Conservation (phyloP, 1,140 invertebrate genomes). For the Neuroterus valhalla region DNA sequence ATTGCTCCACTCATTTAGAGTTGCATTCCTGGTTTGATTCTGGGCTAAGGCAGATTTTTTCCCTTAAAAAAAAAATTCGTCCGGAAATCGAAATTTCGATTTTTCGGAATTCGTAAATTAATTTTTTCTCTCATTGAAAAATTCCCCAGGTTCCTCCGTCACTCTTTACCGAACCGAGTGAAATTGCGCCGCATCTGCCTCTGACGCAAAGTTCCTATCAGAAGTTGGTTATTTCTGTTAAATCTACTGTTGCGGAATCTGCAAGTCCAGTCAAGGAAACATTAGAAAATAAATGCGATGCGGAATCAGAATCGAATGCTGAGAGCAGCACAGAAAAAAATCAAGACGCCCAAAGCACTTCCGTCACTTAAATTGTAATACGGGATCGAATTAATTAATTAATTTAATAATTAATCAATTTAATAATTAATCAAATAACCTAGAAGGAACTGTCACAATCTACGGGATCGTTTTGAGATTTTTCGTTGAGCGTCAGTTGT, state of each 20-base stretch:
- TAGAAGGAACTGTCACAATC: no score
- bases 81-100: not conserved
- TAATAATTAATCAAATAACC: no score
- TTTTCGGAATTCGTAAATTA: no score
- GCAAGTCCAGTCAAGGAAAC: not conserved
- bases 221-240: constrained; percentile 68
- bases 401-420: no score
- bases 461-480: not conserved
- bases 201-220: constrained; percentile 69
- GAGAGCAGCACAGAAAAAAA: constrained; percentile 39
- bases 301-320: constrained; percentile 1
- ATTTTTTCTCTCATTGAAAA: no score
- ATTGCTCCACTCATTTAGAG: no score
- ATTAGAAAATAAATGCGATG: not conserved
- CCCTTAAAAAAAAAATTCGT: no score
- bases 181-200: constrained; percentile 76
- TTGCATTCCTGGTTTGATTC: no score
- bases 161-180: constrained; percentile 76
- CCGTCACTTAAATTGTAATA: constrained; percentile 50
- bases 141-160: constrained; percentile 68
- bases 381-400: not conserved
- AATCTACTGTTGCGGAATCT: constrained; percentile 31
- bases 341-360: constrained; percentile 25
- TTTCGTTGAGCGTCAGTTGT: no score
- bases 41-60: no score